phyloP scores from a whole-genome alignment of 2,888 invertebrate genomes.

The Labia minor region DNA sequence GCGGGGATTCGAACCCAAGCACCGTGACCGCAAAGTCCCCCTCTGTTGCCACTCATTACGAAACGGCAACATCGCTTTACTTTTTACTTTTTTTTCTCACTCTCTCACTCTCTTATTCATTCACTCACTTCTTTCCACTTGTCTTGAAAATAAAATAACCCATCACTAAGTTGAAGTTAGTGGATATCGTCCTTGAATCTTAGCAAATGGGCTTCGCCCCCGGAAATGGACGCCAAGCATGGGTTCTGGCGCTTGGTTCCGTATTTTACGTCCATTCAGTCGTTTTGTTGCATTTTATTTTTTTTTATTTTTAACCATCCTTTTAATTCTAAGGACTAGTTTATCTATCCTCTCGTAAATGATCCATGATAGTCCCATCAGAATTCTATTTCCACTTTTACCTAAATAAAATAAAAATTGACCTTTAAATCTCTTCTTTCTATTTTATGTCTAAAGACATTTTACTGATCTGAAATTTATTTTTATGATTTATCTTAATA shows the following conservation, averaged over 20 bases:
- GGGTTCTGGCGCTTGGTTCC: not conserved
- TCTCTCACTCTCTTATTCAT: no score
- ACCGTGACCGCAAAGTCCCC: not conserved
- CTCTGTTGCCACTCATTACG: not conserved
- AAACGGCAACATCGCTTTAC: slow-evolving; percentile 6
- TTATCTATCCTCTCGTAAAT: not conserved
- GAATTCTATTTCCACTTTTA: no score
- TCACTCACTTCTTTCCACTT: not conserved
- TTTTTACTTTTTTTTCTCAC: not conserved
- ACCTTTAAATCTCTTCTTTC: no score
- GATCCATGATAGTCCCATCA: not conserved
- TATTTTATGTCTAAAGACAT: no score
- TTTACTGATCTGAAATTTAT: no score
- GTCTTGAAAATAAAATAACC: slow-evolving; percentile 13
- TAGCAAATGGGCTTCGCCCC: not conserved
- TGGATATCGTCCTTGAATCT: slow-evolving; percentile 5
- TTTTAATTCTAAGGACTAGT: not conserved
- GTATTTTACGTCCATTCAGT: not conserved
- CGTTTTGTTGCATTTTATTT: not conserved
- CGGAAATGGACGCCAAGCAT: not conserved
- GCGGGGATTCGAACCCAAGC: not conserved
- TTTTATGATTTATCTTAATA: no score
- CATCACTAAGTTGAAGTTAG: not conserved
- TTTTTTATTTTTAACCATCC: not conserved
- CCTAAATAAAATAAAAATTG: no score